phyloP scores from a whole-genome alignment of 2,888 invertebrate species.

The Xylota segnis region DNA sequence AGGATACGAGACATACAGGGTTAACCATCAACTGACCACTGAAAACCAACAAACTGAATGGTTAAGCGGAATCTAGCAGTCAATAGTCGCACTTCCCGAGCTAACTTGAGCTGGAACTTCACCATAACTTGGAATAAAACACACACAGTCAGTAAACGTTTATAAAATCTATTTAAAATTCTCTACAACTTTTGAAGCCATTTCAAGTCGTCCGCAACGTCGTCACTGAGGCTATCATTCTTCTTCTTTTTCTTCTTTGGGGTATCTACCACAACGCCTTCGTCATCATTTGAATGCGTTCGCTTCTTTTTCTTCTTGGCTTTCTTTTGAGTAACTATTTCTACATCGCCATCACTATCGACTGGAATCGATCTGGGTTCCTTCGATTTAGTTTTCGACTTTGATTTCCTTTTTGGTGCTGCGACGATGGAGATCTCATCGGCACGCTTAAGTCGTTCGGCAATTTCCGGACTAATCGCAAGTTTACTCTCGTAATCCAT shows the following conservation, averaged over 20 bases:
- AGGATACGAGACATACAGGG: no score
- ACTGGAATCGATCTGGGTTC: constrained; percentile 37
- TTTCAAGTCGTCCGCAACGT: constrained; percentile 77
- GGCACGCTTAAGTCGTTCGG: constrained; percentile 76
- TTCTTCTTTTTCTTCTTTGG: constrained; percentile 64
- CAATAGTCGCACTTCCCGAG: no score
- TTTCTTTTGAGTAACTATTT: constrained; percentile 68
- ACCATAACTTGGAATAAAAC: not conserved
- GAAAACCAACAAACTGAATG: no score
- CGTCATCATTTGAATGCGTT: constrained; percentile 60
- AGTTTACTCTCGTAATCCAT: constrained; percentile 77
- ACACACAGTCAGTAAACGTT: not conserved
- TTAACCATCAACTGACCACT: no score
- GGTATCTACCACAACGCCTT: not conserved
- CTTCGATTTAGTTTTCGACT: constrained; percentile 37
- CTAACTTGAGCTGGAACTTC: no score
- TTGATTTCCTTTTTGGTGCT: constrained; percentile 40
- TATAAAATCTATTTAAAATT: constrained; percentile 33
- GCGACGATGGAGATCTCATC: constrained; percentile 62
- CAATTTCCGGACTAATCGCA: constrained; percentile 65
- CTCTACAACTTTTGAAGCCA: constrained; percentile 78
- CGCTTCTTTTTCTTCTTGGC: constrained; percentile 65
- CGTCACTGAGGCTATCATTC: constrained; percentile 45
- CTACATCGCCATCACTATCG: constrained; percentile 71
- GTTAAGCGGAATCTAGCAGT: no score